Evolutionary conservation across 2,113 vertebrate genomes (phyloP).

Genomic region (Daboia siamensis): DNA sequence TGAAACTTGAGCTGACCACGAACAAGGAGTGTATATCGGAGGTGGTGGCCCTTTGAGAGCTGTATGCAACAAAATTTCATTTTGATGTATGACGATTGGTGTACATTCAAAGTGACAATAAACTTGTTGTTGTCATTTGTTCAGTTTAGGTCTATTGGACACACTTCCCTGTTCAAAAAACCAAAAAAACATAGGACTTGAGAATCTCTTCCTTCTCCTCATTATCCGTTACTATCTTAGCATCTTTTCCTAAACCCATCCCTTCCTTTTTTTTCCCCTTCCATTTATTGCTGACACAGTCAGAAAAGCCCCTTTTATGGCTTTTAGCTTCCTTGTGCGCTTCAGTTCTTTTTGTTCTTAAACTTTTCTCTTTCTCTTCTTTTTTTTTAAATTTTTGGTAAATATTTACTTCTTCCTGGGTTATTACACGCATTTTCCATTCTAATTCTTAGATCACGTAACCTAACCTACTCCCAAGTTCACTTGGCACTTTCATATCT

Average conservation of each 20-base stretch:
- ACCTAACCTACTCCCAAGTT: not conserved
- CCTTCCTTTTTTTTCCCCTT: not conserved
- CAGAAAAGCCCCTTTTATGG: not conserved
- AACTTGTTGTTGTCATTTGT: not conserved
- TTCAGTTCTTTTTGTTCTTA: not conserved
- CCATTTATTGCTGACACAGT: not conserved
- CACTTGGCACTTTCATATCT: not conserved
- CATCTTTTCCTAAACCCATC: not conserved
- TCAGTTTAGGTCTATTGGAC: not conserved
- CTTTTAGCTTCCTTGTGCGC: not conserved
- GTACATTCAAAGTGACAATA: too few relatives aligned
- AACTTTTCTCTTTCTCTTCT: not conserved
- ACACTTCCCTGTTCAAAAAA: not conserved
- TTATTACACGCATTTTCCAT: not conserved
- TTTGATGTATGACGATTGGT: too few relatives aligned
- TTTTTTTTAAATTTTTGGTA: not conserved
- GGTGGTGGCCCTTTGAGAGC: too few relatives aligned
- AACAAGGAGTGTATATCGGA: too few relatives aligned
- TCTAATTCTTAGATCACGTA: not conserved
- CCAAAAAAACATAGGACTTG: not conserved
- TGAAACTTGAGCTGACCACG: too few relatives aligned
- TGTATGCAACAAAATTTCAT: too few relatives aligned
- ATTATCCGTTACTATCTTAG: not conserved
- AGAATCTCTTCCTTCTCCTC: not conserved
- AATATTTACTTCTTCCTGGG: not conserved